phyloP scores from a whole-genome alignment of 1,140 invertebrate species.

The Acromyrmex heyeri region DNA sequence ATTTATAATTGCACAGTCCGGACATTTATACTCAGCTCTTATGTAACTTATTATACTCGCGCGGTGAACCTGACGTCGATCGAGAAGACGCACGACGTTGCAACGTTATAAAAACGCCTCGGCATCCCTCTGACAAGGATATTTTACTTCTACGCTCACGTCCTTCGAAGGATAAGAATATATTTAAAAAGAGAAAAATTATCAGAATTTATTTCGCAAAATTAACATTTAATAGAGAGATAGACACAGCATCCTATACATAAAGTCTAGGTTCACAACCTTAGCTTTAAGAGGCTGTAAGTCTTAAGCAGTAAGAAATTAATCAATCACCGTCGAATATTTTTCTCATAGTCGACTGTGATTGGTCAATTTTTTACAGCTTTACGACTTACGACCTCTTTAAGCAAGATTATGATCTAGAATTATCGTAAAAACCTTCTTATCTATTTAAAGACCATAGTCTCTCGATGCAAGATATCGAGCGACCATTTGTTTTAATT shows the following conservation, averaged over 20 bases:
- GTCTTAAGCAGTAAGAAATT: no score
- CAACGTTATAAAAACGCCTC: not conserved
- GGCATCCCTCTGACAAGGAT: not conserved
- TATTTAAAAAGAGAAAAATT: not conserved
- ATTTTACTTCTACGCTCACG: not conserved
- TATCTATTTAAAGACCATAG: no score
- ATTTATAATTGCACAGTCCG: conserved; percentile 48
- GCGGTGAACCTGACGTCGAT: not conserved
- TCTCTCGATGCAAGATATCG: not conserved
- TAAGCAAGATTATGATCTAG: no score
- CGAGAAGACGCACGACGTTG: not conserved
- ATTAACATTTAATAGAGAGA: not conserved
- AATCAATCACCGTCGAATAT: no score
- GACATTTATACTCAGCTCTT: conserved; percentile 32
- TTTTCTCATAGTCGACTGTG: no score
- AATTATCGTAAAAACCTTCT: no score
- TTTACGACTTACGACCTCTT: no score
- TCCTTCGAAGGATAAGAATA: not conserved
- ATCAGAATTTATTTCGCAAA: not conserved
- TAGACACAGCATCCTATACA: no score
- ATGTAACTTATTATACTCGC: conserved; percentile 13
- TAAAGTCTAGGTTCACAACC: no score
- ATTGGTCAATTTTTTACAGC: no score
- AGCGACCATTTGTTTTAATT: not conserved
- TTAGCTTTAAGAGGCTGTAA: no score